Evolutionary conservation across 2,113 vertebrate genomes (phyloP).

Genomic region (Platycercus adscitus): DNA sequence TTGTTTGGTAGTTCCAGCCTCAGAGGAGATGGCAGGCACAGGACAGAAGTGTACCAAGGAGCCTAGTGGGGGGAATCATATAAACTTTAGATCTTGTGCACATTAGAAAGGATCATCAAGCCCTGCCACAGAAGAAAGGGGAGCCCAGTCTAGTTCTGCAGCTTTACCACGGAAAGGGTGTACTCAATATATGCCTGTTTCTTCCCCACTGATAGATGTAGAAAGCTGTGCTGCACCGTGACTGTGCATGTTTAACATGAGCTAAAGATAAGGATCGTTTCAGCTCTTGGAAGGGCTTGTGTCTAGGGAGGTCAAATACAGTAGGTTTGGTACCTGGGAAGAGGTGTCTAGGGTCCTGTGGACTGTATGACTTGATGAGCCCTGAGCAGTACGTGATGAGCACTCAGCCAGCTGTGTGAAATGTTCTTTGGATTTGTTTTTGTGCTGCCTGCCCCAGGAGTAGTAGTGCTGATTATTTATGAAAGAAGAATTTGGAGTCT

Average conservation of each 20-base stretch:
- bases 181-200: background rate
- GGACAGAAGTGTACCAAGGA: background rate
- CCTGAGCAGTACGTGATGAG: background rate
- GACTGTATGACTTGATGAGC: background rate
- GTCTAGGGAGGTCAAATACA: background rate
- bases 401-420: background rate
- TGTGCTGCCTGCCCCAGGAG: background rate
- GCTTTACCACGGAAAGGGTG: background rate
- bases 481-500: background rate
- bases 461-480: background rate
- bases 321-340: background rate
- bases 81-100: background rate
- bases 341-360: background rate
- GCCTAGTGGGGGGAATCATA: background rate
- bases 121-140: background rate
- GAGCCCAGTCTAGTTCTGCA: background rate
- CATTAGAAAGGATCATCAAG: background rate
- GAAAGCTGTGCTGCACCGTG: background rate
- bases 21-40: background rate
- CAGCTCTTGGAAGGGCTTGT: background rate
- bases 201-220: background rate
- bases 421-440: background rate
- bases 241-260: background rate
- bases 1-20: background rate
- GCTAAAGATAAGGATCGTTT: background rate